phyloP scores from a whole-genome alignment of 1,140 invertebrate species.

The Oppia nitens region DNA sequence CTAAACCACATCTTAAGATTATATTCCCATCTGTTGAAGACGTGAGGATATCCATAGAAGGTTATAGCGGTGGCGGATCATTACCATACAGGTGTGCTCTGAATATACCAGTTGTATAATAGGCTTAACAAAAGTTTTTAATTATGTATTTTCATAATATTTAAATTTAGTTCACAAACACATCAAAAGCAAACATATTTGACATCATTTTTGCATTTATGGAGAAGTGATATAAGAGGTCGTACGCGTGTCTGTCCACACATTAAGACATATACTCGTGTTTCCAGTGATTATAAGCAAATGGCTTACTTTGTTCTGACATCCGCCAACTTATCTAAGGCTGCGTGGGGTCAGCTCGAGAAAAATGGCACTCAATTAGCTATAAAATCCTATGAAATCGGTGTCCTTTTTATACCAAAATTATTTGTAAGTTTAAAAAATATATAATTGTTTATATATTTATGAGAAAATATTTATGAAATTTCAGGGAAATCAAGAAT shows the following conservation, averaged over 20 bases:
- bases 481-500: background rate
- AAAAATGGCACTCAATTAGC: constrained; percentile 46
- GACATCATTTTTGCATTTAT: constrained; percentile 54
- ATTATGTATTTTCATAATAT: too few species aligned
- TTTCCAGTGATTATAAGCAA: constrained; percentile 32
- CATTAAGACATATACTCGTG: constrained; percentile 71
- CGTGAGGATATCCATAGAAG: constrained; percentile 64
- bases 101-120: constrained; percentile 30
- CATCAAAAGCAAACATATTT: constrained; percentile 66
- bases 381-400: constrained; percentile 76
- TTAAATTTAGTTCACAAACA: background rate
- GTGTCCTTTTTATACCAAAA: constrained; percentile 69
- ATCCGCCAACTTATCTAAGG: constrained; percentile 85
- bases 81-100: constrained; percentile 64
- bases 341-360: constrained; percentile 69
- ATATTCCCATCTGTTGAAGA: constrained; percentile 57
- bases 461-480: constrained; percentile 4
- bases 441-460: constrained; percentile 23
- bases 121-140: too few species aligned
- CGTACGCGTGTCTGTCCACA: constrained; percentile 72
- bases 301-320: constrained; percentile 19
- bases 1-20: constrained; percentile 21
- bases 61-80: constrained; percentile 60
- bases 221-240: constrained; percentile 48
- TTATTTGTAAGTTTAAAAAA: constrained; percentile 50